A percentile compares a stretch with the other conserved stretches of the same genome.
Evolutionary conservation across 2,113 vertebrate genomes (phyloP).

Genomic region (Gobio gobio): DNA sequence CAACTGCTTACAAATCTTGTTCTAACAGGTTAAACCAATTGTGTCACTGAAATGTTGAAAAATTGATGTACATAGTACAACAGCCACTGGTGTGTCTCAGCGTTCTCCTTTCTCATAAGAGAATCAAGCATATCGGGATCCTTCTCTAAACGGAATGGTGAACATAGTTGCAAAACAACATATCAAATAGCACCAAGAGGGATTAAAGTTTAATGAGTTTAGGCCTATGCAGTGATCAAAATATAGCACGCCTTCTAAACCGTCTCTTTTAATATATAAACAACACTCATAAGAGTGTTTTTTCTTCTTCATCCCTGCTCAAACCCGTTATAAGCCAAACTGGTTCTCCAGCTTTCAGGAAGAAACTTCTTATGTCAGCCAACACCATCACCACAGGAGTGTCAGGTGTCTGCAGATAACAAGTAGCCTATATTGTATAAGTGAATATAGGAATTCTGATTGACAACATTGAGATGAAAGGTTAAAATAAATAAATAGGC

Average conservation of each 20-base stretch:
- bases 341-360: constrained; percentile 13
- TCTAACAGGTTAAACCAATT: not conserved
- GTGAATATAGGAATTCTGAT: too few relatives aligned
- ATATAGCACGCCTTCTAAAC: not conserved
- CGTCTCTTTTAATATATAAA: not conserved
- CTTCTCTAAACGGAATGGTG: not conserved
- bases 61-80: not conserved
- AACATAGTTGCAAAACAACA: not conserved
- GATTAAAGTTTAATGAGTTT: not conserved
- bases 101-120: not conserved
- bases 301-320: not conserved
- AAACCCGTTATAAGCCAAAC: constrained; percentile 20
- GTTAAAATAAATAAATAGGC: too few relatives aligned
- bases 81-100: not conserved
- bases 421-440: not conserved
- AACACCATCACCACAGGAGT: not conserved
- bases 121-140: not conserved
- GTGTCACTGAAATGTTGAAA: not conserved
- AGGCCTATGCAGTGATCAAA: not conserved
- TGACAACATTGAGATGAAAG: too few relatives aligned
- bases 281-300: constrained; percentile 17
- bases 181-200: not conserved
- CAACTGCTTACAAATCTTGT: not conserved
- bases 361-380: not conserved
- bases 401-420: not conserved